Conservation (phyloP, 2,113 vertebrate genomes). For the Platichthys stellatus region DNA sequence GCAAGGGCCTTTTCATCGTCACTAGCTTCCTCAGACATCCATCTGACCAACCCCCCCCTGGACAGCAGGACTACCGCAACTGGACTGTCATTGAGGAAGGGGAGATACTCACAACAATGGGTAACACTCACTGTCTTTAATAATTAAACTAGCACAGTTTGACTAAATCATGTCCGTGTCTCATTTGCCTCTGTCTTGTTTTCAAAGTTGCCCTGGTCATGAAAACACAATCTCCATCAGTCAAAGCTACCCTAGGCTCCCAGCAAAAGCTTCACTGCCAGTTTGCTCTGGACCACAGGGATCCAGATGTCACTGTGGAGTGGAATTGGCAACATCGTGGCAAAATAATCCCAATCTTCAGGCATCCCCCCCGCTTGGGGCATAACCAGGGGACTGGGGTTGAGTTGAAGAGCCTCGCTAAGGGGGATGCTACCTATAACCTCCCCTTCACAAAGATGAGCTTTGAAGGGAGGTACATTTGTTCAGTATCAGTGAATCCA, state of each 20-base stretch:
- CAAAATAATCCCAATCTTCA: slow-evolving; percentile 60
- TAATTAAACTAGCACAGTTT: too few relatives aligned
- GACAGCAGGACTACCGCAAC: slow-evolving; percentile 35
- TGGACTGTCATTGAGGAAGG: slow-evolving; percentile 64
- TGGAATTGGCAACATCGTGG: slow-evolving; percentile 71
- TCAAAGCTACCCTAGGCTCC: slow-evolving; percentile 63
- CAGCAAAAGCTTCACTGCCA: slow-evolving; percentile 77
- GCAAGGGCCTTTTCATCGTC: slow-evolving; percentile 52
- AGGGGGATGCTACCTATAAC: slow-evolving; percentile 75
- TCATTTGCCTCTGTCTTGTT: background rate
- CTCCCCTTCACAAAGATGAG: slow-evolving; percentile 52
- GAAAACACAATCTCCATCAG: slow-evolving; percentile 64
- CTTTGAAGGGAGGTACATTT: slow-evolving; percentile 75
- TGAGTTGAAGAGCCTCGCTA: slow-evolving; percentile 47
- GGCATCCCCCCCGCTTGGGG: slow-evolving; percentile 55
- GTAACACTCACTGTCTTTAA: slow-evolving; percentile 58
- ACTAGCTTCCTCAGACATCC: slow-evolving; percentile 76
- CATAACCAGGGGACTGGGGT: slow-evolving; percentile 51
- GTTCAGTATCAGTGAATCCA: slow-evolving; percentile 69
- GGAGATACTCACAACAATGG: slow-evolving; percentile 66
- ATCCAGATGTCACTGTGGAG: slow-evolving; percentile 43
- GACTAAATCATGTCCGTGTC: background rate
- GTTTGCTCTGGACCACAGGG: slow-evolving; percentile 76
- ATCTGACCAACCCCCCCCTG: slow-evolving; percentile 30
- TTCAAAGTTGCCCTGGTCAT: slow-evolving; percentile 76